Base-by-base conservation (phyloP, 2,797 vertebrate species). In the Catamblyrhynchus diadema region DNA sequence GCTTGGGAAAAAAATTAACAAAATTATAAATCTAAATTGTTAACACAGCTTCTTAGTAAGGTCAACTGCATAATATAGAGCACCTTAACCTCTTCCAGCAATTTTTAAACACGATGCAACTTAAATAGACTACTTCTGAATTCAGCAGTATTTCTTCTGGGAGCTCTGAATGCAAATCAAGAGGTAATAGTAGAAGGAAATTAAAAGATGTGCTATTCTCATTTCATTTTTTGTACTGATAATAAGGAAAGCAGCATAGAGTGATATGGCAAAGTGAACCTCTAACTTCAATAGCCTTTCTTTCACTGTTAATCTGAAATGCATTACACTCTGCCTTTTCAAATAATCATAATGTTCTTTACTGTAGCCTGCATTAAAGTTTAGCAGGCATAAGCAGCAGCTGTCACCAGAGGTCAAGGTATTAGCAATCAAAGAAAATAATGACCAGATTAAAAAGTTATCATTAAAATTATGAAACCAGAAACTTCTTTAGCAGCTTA, bases 151-250 rank as follows among this genome's bases (percentile, higher is more conserved):
- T 98, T 97, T 97, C 96, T 96, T 98, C 95, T 96, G 88, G 96
- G 97, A 98, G 95, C 96, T 95, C 87, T 95, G 96, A 97, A 97
- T 97, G 97, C 94, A 97, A 97, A 97, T 98, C 97, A 97, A 94
- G 97, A 97, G 96, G 96, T 97, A 95, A 95, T 95, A 95, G 91
- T 93, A 85, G 96, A 93, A 96, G 94, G 92, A 98, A 97, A 98
- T 97, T 97, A 97, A 98, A 98, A 97, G 94, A 97, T 90, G 91
- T 97, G 80, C 96, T 96, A 94, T 96, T 97, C 95, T 96, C 94
- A 94, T 97, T 98, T 97, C 95, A 92, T 94, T 96, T 97, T 97
- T 96, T 96, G 86, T 95, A 79, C 92, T 94, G 93, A 94, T 97
- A 96, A 97, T 95, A 97, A 96, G 77, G 95, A 97, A 97, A 94